phyloP scores from a whole-genome alignment of 2,797 vertebrate species.

The Perdix hodgsoniae region DNA sequence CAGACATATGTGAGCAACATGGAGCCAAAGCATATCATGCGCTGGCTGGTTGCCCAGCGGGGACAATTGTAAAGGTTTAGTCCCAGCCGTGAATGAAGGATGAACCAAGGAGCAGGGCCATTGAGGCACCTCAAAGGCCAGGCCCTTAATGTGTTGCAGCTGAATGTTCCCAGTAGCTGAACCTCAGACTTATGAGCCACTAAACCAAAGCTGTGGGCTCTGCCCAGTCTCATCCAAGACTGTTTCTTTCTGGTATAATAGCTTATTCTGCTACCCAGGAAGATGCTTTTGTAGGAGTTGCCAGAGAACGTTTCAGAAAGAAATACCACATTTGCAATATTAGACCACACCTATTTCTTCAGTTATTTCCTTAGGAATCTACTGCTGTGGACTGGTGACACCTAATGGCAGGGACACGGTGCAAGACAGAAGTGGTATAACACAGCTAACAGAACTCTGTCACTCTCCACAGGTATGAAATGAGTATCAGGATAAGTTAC shows the following conservation, averaged over 20 bases:
- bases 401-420: neutral
- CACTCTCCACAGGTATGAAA: neutral
- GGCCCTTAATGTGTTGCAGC: neutral
- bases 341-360: neutral
- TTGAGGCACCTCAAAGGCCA: fast-evolving
- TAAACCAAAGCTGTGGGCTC: neutral
- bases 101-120: neutral
- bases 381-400: conserved; percentile 40
- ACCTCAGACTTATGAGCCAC: neutral
- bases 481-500: neutral
- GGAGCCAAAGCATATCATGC: fast-evolving
- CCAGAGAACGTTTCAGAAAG: neutral
- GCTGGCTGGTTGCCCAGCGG: fast-evolving
- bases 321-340: neutral
- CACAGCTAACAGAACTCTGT: neutral
- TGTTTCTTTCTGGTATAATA: neutral
- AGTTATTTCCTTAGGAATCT: neutral
- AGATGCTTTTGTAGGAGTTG: neutral
- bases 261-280: neutral
- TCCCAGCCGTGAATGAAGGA: fast-evolving
- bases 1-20: fast-evolving
- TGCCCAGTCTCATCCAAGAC: neutral
- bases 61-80: neutral
- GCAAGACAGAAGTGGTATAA: neutral
- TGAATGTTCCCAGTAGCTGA: neutral